A percentile compares a stretch with the other conserved stretches of the same genome.
These are phyloP conservation scores for Parochlus steinenii DNA, from an alignment of 2,888 invertebrate genomes.

Conservation along the genomic window DNA sequence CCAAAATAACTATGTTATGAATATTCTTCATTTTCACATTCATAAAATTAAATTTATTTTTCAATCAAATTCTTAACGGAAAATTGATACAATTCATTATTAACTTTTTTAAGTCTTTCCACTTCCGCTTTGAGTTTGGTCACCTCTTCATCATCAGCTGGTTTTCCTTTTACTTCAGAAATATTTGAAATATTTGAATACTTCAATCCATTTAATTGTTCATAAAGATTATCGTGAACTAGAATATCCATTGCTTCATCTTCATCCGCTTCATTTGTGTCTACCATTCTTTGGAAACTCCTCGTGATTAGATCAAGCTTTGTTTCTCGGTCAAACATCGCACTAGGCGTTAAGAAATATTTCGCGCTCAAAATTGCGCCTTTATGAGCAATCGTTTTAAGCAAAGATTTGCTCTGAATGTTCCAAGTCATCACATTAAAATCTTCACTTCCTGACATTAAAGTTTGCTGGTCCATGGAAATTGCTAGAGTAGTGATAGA, in stretches of 20 bases:
- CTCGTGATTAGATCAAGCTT: constrained; percentile 38
- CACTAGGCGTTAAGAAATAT: constrained; percentile 40
- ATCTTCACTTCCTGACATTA: constrained; percentile 65
- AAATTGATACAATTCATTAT: constrained; percentile 40
- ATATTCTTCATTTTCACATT: no score
- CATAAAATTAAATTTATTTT: no score
- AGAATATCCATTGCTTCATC: constrained; percentile 32
- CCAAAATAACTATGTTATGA: no score
- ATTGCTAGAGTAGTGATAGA: constrained; percentile 53
- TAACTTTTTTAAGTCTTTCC: constrained; percentile 36
- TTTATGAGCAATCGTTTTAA: constrained; percentile 52
- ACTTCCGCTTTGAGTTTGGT: constrained; percentile 33
- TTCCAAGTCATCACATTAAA: constrained; percentile 67
- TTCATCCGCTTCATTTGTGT: constrained; percentile 26
- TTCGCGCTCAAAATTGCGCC: constrained; percentile 57
- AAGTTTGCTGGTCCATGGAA: constrained; percentile 49
- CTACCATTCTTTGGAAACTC: constrained; percentile 45
- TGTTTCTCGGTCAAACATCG: constrained; percentile 41
- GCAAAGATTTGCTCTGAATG: constrained; percentile 53
- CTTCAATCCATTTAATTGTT: constrained; percentile 4
- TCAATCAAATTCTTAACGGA: constrained; percentile 32
- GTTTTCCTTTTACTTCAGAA: no score
- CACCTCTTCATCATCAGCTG: constrained; percentile 13
- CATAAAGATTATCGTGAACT: constrained; percentile 8
- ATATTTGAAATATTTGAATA: constrained; percentile 12